Evolutionary conservation across 2,797 vertebrate species (phyloP).

Genomic region (Lagocephalus sceleratus): DNA sequence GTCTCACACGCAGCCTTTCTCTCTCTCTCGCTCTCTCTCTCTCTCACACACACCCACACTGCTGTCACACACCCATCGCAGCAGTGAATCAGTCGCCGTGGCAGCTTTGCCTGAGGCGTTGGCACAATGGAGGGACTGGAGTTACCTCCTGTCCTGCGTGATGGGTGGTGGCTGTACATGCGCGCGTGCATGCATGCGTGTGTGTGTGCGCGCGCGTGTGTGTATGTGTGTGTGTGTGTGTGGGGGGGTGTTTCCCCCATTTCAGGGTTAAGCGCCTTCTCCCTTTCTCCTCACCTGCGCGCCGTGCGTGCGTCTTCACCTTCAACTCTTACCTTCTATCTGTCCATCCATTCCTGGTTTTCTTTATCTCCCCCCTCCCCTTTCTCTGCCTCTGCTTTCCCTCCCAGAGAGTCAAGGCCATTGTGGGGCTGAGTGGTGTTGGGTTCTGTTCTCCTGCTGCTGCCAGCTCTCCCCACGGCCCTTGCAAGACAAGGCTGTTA

Average conservation of each 20-base stretch:
- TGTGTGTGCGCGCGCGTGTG: slow-evolving; percentile 20
- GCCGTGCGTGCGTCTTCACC: slow-evolving; percentile 56
- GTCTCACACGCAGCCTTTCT: slow-evolving; percentile 55
- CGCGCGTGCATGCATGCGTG: no score
- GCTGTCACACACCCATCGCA: slow-evolving; percentile 65
- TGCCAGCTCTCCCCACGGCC: slow-evolving; percentile 73
- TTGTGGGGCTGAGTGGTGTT: slow-evolving; percentile 83
- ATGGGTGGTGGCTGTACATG: slow-evolving; percentile 61
- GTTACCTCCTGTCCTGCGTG: slow-evolving; percentile 79
- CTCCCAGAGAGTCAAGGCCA: slow-evolving; percentile 80
- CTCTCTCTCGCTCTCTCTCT: slow-evolving; percentile 41
- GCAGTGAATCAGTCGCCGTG: slow-evolving; percentile 68
- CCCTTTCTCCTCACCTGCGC: slow-evolving; percentile 88
- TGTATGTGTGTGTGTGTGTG: slow-evolving; percentile 31
- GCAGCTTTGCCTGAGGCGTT: slow-evolving; percentile 72
- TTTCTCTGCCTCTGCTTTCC: slow-evolving; percentile 32
- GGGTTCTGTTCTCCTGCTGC: slow-evolving; percentile 79
- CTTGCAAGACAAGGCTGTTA: slow-evolving; percentile 86
- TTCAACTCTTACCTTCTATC: slow-evolving; percentile 49
- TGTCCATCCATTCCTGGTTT: slow-evolving; percentile 58
- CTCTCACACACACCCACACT: slow-evolving; percentile 67
- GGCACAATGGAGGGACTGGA: slow-evolving; percentile 76
- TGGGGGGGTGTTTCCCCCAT: slow-evolving; percentile 45
- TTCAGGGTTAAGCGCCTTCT: slow-evolving; percentile 77
- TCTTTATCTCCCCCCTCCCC: slow-evolving; percentile 64